phyloP scores from a whole-genome alignment of 1,140 invertebrate species.

The Trinorchestia longiramus region DNA sequence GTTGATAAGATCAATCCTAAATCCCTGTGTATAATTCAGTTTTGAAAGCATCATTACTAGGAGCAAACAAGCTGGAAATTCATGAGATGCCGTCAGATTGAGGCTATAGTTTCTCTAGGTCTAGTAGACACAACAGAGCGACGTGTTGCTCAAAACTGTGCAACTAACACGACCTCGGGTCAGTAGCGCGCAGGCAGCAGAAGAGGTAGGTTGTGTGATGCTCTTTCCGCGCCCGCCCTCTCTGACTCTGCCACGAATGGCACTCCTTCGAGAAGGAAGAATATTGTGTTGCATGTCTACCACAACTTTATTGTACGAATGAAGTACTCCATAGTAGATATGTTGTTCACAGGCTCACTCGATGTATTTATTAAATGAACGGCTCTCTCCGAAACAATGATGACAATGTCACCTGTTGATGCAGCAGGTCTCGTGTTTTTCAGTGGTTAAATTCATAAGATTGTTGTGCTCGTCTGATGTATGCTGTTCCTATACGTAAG shows the following conservation, averaged over 20 bases:
- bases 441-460: background rate
- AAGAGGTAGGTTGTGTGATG: background rate
- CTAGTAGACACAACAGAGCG: no score
- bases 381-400: background rate
- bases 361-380: background rate
- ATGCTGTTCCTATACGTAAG: background rate
- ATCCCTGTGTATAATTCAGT: no score
- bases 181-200: background rate
- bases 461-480: background rate
- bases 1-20: no score
- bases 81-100: no score
- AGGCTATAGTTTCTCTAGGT: no score
- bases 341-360: background rate
- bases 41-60: no score
- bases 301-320: background rate
- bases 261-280: background rate
- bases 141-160: no score
- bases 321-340: background rate
- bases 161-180: background rate
- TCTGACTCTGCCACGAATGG: background rate
- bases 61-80: no score
- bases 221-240: background rate
- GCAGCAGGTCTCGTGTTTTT: background rate
- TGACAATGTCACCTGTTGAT: background rate
- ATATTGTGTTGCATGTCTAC: background rate